Evolutionary conservation across 2,113 vertebrate genomes (phyloP).

Genomic region (Carassius carassius): DNA sequence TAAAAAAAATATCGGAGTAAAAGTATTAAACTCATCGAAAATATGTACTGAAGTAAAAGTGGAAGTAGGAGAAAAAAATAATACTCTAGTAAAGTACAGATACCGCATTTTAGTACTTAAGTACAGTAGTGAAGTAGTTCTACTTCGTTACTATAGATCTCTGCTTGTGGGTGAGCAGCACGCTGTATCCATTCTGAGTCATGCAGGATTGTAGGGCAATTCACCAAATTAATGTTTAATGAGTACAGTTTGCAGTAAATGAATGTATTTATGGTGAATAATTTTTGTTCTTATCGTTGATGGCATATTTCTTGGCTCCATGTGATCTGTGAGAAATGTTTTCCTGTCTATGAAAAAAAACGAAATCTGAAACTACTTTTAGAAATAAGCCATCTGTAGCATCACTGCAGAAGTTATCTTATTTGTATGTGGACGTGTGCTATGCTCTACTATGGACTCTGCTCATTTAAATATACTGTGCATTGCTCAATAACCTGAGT

Average conservation of each 20-base stretch:
- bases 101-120: too few species aligned
- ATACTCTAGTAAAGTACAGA: too few species aligned
- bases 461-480: constrained; percentile 1
- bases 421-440: constrained; percentile 6
- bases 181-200: neutral
- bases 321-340: neutral
- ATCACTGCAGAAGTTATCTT: constrained; percentile 2
- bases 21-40: too few species aligned
- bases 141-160: too few species aligned
- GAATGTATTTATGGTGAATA: neutral
- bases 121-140: too few species aligned
- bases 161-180: constrained; percentile 10
- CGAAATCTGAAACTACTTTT: neutral
- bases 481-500: constrained; percentile 13
- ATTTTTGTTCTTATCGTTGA: neutral
- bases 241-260: neutral
- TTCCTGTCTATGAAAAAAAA: neutral
- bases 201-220: constrained; percentile 9
- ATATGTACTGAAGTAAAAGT: too few species aligned
- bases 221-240: neutral
- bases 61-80: too few species aligned
- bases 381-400: neutral
- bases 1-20: too few species aligned
- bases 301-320: neutral
- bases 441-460: neutral